A percentile compares a stretch with the other conserved stretches of the same genome.
phyloP scores from a whole-genome alignment of 1,140 invertebrate species.

The Drosophila bifasciata region DNA sequence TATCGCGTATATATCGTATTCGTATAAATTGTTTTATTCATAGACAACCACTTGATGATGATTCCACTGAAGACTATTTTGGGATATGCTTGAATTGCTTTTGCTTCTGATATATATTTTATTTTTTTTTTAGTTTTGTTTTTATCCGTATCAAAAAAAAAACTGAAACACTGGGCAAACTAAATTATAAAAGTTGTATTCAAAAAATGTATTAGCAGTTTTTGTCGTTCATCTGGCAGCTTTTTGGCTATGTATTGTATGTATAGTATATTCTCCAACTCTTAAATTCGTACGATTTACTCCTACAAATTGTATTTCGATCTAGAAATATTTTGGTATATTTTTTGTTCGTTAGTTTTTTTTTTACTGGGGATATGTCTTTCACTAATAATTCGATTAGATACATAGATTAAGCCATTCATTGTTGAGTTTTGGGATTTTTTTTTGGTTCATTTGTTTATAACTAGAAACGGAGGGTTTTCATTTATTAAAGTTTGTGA shows the following conservation, averaged over 20 bases:
- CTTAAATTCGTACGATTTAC: conserved; percentile 47
- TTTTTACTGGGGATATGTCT: conserved; percentile 52
- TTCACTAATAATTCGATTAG: conserved; percentile 46
- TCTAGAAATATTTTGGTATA: conserved; percentile 37
- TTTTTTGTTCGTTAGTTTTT: conserved; percentile 39
- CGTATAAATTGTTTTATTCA: conserved; percentile 33
- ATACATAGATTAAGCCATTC: conserved; percentile 60
- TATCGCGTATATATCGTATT: conserved; percentile 23
- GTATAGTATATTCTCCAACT: too few species aligned
- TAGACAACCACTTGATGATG: conserved; percentile 76
- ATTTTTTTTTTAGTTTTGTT: conserved; percentile 11
- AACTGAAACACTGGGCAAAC: too few species aligned
- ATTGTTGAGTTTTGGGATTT: conserved; percentile 24
- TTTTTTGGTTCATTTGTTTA: conserved; percentile 80
- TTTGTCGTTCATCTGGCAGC: too few species aligned
- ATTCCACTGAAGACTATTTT: conserved; percentile 71
- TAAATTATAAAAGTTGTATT: too few species aligned
- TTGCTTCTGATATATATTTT: conserved; percentile 22
- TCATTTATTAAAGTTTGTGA: conserved; percentile 57
- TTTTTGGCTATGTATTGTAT: too few species aligned
- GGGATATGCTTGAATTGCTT: conserved; percentile 81
- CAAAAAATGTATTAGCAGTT: too few species aligned
- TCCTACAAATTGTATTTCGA: conserved; percentile 22
- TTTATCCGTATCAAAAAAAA: too few species aligned
- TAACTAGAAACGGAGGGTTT: conserved; percentile 81